Conservation (phyloP, 2,888 invertebrate species). For the Timema cristinae region DNA sequence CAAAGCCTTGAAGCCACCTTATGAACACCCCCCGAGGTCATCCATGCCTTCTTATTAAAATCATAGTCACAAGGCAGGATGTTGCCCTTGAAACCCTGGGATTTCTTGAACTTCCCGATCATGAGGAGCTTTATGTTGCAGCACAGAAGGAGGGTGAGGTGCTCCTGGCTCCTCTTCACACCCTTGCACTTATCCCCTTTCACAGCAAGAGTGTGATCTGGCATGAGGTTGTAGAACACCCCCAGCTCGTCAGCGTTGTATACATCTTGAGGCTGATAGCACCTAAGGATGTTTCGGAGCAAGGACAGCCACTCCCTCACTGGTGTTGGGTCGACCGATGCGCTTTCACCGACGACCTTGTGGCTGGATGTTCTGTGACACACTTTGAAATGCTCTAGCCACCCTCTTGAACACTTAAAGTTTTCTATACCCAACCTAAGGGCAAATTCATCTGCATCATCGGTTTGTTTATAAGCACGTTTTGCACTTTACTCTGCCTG, state of each 20-base stretch:
- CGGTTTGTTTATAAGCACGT: neutral
- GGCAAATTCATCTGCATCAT: constrained; percentile 6
- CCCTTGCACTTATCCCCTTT: neutral
- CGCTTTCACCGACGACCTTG: neutral
- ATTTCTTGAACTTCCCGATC: constrained; percentile 6
- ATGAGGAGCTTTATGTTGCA: constrained; percentile 11
- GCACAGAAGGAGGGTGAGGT: constrained; percentile 8
- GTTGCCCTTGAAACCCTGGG: neutral
- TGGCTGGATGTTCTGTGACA: neutral
- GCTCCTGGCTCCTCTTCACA: constrained; percentile 6
- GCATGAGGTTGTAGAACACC: neutral
- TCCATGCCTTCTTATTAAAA: constrained; percentile 16
- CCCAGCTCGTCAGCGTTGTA: constrained; percentile 8
- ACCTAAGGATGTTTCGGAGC: neutral
- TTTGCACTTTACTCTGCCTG: neutral
- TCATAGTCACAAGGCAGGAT: neutral
- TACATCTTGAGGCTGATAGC: constrained; percentile 1
- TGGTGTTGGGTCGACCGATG: neutral
- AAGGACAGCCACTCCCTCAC: neutral
- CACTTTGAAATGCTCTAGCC: constrained; percentile 3
- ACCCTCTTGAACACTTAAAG: constrained; percentile 2
- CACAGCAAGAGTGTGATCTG: constrained; percentile 8
- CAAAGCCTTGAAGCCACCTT: constrained; percentile 14
- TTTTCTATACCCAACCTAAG: neutral
- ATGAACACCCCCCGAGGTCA: constrained; percentile 16